phyloP scores from a whole-genome alignment of 2,113 vertebrate species.

The Monarcha castaneiventris region DNA sequence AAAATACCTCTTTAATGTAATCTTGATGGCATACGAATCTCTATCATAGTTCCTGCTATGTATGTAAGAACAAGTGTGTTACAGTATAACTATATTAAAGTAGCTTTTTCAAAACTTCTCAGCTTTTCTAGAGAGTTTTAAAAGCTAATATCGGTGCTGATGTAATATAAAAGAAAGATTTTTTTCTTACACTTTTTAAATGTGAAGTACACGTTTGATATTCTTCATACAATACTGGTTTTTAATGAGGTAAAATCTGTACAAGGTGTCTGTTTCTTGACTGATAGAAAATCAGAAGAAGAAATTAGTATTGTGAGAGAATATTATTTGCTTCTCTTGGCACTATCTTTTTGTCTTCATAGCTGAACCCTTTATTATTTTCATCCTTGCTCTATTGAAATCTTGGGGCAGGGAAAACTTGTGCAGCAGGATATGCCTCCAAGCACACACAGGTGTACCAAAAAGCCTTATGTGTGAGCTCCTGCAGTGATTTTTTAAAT shows the following conservation, averaged over 20 bases:
- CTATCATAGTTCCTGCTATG: neutral
- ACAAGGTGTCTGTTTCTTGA: neutral
- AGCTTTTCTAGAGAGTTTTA: neutral
- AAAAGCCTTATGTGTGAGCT: neutral
- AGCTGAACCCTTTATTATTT: neutral
- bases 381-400: slow-evolving; percentile 2
- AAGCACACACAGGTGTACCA: neutral
- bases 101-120: neutral
- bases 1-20: neutral
- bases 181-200: neutral
- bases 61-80: neutral
- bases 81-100: neutral
- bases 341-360: neutral
- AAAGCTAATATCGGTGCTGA: neutral
- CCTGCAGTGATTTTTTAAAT: neutral
- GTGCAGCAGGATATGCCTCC: neutral
- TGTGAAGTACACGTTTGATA: neutral
- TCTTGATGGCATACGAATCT: neutral
- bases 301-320: slow-evolving; percentile 25
- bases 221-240: neutral
- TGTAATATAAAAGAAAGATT: slow-evolving; percentile 2
- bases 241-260: slow-evolving; percentile 40
- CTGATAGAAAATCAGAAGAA: neutral
- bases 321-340: neutral
- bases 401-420: neutral